A percentile compares a stretch with the other conserved stretches of the same genome.
Conservation (phyloP, 2,113 vertebrate genomes). For the Eidolon helvum region DNA sequence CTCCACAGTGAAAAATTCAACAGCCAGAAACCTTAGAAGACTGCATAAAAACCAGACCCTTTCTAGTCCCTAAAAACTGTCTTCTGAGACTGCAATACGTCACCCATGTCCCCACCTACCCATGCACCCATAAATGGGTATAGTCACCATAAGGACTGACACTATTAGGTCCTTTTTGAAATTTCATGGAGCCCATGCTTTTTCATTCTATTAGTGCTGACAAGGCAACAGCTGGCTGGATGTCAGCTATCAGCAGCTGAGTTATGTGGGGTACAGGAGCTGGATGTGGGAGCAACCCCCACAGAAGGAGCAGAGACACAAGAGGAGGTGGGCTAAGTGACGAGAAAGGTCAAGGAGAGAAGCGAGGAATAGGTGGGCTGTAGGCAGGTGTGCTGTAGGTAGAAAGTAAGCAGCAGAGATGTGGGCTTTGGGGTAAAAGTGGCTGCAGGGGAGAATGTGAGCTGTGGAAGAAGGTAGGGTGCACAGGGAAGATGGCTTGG, state of each 20-base stretch:
- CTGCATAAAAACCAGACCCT: background rate
- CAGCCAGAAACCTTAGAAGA: background rate
- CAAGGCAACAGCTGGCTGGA: too few species aligned
- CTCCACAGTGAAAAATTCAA: background rate
- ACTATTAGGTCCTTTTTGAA: fast-evolving
- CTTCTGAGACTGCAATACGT: background rate
- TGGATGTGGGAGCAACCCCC: too few species aligned
- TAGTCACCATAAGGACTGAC: fast-evolving
- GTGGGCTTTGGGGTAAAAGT: too few species aligned
- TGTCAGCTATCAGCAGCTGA: too few species aligned
- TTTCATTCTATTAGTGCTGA: background rate
- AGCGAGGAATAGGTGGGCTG: background rate
- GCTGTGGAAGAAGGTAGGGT: too few species aligned
- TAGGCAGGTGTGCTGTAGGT: too few species aligned
- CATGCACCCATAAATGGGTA: background rate
- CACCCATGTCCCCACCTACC: fast-evolving
- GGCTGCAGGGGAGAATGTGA: too few species aligned
- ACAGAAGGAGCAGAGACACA: background rate
- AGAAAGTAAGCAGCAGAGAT: background rate
- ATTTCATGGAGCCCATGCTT: background rate
- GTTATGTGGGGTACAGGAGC: too few species aligned
- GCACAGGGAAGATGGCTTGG: background rate
- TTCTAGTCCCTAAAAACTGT: background rate
- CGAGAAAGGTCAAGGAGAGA: background rate
- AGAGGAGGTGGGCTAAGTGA: background rate